Base-by-base conservation (phyloP, 30 jellyfish, hydroid and myxozoan genomes). In the Phacellophora camtschatica region DNA sequence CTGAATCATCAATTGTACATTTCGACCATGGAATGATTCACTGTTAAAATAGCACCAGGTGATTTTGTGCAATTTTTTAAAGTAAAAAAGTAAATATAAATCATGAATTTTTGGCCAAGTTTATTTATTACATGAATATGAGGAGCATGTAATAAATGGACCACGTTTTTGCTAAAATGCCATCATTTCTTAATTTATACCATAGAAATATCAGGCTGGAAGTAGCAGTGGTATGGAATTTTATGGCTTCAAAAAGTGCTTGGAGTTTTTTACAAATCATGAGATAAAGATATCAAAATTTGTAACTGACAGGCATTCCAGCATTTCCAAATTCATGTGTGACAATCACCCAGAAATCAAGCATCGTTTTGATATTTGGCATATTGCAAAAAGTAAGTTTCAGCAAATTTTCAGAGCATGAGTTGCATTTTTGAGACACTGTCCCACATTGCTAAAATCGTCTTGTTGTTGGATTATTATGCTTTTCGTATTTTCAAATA, bases 281-380 rank as follows among this genome's bases (percentile, higher is more conserved):
- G 64, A 49, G 0, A n/a, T 71, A 0, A 6, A 22, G 8, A 28
- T 71, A 19, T 9, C 8, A n/a, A 24, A 20, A 27, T 48, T 71
- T 28, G 53, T 71, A 27, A 27, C 85, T 18, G 78, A 43, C 29
- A 16, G 45, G 30, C 30, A 71, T 48, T 0, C 53, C 18, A 27
- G 78, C n/a, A 71, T 71, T 29, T 51, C 78, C 7, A 41, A 46
- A n/a, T 48, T 7, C 53, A 71, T 71, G 85, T 7, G 77, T 5
- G 53, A 71, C 22, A 20, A 71, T 9, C 46, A 27, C 25, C 20
- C 48, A 7, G 25, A 43, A 8, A 48, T 71, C 48, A 43, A 16
- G 16, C 85, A 71, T 32, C 45, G 19, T 22, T 71, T 71, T 71
- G 85, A 71, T 32, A 23, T 71, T 9, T 71, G 85, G 85, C 85